A percentile compares a stretch with the other conserved stretches of the same genome.
These are phyloP conservation scores for Platycercus adscitus DNA, from an alignment of 2,113 vertebrate genomes.

Conservation along the genomic window DNA sequence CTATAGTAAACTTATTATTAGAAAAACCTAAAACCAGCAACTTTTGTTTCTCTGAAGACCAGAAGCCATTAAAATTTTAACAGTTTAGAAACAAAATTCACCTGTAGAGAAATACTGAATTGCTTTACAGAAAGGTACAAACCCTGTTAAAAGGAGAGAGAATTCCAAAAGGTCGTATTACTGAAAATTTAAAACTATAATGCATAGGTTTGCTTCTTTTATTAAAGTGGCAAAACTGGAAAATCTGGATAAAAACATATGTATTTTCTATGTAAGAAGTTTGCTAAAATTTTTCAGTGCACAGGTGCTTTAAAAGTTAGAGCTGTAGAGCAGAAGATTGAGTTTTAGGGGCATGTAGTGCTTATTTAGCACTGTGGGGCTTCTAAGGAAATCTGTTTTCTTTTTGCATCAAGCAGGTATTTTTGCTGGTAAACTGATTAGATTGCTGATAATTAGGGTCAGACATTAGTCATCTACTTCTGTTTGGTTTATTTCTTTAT, in stretches of 20 bases:
- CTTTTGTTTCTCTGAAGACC: constrained; percentile 68
- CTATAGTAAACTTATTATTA: constrained; percentile 53
- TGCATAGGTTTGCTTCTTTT: constrained; percentile 47
- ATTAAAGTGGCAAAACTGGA: constrained; percentile 17
- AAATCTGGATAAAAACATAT: neutral
- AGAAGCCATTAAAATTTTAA: constrained; percentile 75
- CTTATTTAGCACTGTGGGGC: neutral
- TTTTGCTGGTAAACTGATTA: neutral
- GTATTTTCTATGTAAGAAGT: neutral
- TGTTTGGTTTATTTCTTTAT: neutral
- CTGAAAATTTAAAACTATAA: constrained; percentile 67
- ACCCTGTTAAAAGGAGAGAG: constrained; percentile 46
- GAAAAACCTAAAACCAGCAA: constrained; percentile 58
- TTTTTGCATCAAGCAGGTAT: neutral
- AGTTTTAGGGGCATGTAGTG: neutral
- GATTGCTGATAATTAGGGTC: neutral
- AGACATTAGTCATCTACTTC: neutral
- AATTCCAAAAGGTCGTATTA: constrained; percentile 34
- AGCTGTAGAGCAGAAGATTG: neutral
- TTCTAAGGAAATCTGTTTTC: neutral
- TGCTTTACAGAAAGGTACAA: constrained; percentile 54
- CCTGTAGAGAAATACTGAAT: constrained; percentile 57
- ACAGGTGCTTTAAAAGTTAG: neutral
- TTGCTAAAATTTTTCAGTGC: neutral
- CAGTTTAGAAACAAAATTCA: constrained; percentile 67